Evolutionary conservation across 2,113 vertebrate genomes (phyloP), one percentile per base, ranked within the genome.

Genomic region (Ptilorrhoa leucosticta): DNA sequence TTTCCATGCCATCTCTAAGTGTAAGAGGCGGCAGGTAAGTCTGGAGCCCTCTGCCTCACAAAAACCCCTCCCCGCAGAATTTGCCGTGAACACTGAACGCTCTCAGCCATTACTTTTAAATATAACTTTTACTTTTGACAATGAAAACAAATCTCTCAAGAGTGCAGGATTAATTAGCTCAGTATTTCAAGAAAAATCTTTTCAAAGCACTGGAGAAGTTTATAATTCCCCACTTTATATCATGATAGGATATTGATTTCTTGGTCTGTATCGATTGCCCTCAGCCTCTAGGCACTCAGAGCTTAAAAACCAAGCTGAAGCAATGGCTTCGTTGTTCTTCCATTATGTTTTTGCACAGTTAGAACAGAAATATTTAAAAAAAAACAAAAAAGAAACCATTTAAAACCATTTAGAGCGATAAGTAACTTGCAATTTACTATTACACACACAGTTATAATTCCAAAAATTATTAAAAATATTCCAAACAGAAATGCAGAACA

Each of bases 211-310:
- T 20, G 83, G 58, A 86, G 75, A 86, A 94, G 90, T 95, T 97
- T 92, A 93, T 96, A 90, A 94, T 93, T 90, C 90, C 80, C 69
- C 48, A 64, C 85, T 97, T 96, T 73, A 40, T 92, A 94, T 93
- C 93, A 94, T 92, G 91, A 95, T 94, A 96, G 73, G 47, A 39
- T 90, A 97, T 96, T 91, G 92, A 97, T 95, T 94, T 83, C 86
- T 91, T 30, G 79, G 75, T 42, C 39, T 42, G 64, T 73, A 93
- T 95, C 0, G 89, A 97, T 21, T 75, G 63, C 39, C 64, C 72
- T 81, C 79, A 85, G 81, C 81, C 64, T 75, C 70, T 13, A 15
- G 28, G 81, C 81, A 24, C 75, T 51, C 78, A 61, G 51, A 92
- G 69, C 54, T 96, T 68, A 72, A 84, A 92, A 80, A 64, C 56